A percentile compares a stretch with the other conserved stretches of the same genome.
Evolutionary conservation across 2,888 invertebrate species (phyloP).

Genomic region (Drosophila niveifrons): DNA sequence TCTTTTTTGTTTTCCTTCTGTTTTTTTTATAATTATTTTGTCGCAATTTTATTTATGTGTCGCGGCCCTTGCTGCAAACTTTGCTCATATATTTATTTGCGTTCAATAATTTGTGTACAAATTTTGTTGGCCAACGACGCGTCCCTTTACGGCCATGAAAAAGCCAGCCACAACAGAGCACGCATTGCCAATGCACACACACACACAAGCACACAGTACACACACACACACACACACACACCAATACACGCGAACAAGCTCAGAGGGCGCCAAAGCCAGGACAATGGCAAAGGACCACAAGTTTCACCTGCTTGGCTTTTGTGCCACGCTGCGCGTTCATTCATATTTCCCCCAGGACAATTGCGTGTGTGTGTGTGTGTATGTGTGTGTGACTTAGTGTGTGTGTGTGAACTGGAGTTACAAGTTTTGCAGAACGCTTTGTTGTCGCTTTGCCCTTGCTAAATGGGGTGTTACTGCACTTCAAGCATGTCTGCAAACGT

Average conservation of each 20-base stretch:
- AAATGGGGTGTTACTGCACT: conserved; percentile 56
- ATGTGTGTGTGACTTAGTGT: conserved; percentile 16
- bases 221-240: conserved; percentile 10
- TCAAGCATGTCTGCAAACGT: conserved; percentile 30
- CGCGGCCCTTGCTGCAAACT: conserved; percentile 45
- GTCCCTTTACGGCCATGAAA: conserved; percentile 80
- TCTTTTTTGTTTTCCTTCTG: conserved; percentile 15
- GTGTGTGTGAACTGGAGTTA: conserved; percentile 25
- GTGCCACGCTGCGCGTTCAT: conserved; percentile 55
- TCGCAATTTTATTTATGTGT: conserved; percentile 69
- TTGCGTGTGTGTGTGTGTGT: conserved; percentile 25
- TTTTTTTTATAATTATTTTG: conserved; percentile 73
- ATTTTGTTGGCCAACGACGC: conserved; percentile 44
- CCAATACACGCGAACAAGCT: background rate
- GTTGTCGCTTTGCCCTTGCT: conserved; percentile 49
- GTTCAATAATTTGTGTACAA: conserved; percentile 79
- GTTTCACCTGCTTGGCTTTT: conserved; percentile 57
- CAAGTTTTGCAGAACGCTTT: conserved; percentile 49
- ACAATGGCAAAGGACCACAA: conserved; percentile 35
- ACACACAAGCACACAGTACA: background rate
- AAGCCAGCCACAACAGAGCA: conserved; percentile 40
- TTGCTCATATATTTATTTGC: conserved; percentile 61
- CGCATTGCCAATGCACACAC: conserved; percentile 41
- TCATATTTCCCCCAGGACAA: conserved; percentile 80
- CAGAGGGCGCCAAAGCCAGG: conserved; percentile 22